Evolutionary conservation across 2,888 invertebrate species (phyloP), one percentile per base, ranked within the genome.

Genomic region (Netelia fuscicornis): DNA sequence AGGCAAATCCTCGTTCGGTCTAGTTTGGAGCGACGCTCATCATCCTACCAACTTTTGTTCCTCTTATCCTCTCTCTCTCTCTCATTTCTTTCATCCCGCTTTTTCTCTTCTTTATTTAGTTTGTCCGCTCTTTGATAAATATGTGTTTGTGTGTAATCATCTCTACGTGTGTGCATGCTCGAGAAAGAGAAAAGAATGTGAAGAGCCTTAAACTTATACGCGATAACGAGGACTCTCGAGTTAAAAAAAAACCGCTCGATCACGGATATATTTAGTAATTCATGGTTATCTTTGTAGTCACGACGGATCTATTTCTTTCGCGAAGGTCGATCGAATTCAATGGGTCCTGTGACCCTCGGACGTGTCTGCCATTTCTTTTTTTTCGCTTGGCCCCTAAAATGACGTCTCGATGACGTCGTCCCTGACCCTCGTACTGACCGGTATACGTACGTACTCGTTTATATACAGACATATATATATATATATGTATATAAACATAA

Each of bases 371-470:
- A 6, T 37, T 37, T 30, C 5, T 30, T 30, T 37, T 37, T 6
- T 37, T 37, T 75, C 65, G 25, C 64, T 44, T 17, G 17, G 70
- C 75, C 84, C 81, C 62, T 65, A 85, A 82, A 56, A 65, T 42
- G 20, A 20, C 20, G 20, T 60, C 64, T 65, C 75, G 82, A 85
- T 80, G 82, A 79, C 85, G 82, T 48, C 71, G 85, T 85, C 76
- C 82, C 85, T 76, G 82, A 82, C 82, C 79, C 82, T 54, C 70
- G 78, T 54, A 74, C 82, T 82, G 85, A 85, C 79, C 82, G 65
- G 56, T 25, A 54, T 44, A 56, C 20, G 20, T 52, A 54, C 17
- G 2, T 11, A 62, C 13, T 5, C 3, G 37, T 13, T 37, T 13
- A 72, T 54, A 42, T 54, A 64, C 23, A 2, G 13, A 54, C 1